A percentile compares a stretch with the other conserved stretches of the same genome.
Evolutionary conservation across 2,888 invertebrate species (phyloP).

Genomic region (Parthenolecanium corni): DNA sequence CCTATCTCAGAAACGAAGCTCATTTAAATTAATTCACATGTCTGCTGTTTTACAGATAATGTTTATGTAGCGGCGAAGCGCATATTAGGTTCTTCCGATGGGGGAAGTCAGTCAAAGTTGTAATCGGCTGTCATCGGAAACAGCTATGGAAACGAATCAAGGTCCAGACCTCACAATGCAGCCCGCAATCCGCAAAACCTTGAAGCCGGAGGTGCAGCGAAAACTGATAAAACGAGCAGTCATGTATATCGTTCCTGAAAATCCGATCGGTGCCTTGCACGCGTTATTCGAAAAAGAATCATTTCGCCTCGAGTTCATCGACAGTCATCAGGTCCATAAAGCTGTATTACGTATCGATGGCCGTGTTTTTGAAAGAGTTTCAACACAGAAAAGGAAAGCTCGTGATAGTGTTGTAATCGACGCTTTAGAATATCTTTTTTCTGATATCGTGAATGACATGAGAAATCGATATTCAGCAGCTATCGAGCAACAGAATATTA

Average conservation of each 20-base stretch:
- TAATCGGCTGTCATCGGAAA: too few species aligned
- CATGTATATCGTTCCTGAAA: neutral
- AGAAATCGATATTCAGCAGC: neutral
- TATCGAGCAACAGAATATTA: neutral
- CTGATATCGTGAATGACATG: neutral
- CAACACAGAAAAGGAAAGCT: slow-evolving; percentile 14
- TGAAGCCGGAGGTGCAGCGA: slow-evolving; percentile 4
- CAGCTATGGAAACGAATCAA: too few species aligned
- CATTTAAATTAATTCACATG: too few species aligned
- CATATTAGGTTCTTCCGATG: too few species aligned
- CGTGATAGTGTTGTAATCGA: neutral
- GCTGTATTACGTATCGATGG: slow-evolving; percentile 11
- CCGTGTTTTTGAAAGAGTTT: neutral
- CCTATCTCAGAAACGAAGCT: too few species aligned
- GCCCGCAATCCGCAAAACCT: neutral
- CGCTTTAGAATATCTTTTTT: slow-evolving; percentile 3
- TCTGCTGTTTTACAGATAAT: too few species aligned
- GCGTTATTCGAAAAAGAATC: slow-evolving; percentile 8
- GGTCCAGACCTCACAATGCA: too few species aligned
- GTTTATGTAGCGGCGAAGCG: too few species aligned
- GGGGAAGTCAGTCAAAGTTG: too few species aligned
- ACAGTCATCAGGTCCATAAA: neutral
- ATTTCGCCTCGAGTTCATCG: neutral
- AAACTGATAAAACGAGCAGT: slow-evolving; percentile 14
- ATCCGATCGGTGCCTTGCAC: slow-evolving; percentile 11